A percentile compares a stretch with the other conserved stretches of the same genome.
Evolutionary conservation across 2,113 vertebrate species (phyloP).

Genomic region (Paratilapia polleni): DNA sequence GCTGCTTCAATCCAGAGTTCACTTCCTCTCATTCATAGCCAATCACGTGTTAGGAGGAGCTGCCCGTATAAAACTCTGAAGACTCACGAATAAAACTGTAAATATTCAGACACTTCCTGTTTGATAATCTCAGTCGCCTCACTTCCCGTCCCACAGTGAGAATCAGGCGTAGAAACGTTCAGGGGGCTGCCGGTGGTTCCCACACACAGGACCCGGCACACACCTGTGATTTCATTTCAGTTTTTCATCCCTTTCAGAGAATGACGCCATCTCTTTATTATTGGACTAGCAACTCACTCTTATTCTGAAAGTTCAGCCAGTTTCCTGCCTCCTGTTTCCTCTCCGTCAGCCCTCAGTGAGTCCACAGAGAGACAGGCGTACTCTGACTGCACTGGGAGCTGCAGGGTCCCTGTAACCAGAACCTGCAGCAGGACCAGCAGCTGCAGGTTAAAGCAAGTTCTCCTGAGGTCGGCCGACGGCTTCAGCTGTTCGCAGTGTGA

Average conservation of each 20-base stretch:
- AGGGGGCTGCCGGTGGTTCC: background rate
- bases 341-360: background rate
- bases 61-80: background rate
- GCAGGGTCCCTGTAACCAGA: too few relatives aligned
- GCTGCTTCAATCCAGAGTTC: background rate
- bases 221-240: too few relatives aligned
- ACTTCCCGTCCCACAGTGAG: background rate
- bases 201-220: too few relatives aligned
- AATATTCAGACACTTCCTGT: background rate
- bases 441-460: too few relatives aligned
- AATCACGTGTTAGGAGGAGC: slow-evolving; percentile 4
- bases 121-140: background rate
- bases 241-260: too few relatives aligned
- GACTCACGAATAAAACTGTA: too few relatives aligned
- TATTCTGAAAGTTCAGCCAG: background rate
- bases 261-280: background rate
- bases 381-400: too few relatives aligned
- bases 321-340: background rate
- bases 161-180: background rate
- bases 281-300: background rate
- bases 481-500: background rate
- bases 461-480: too few relatives aligned
- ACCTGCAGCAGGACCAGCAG: too few relatives aligned
- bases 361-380: too few relatives aligned
- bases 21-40: background rate